A percentile compares a stretch with the other conserved stretches of the same genome.
Conservation (phyloP, 2,113 vertebrate genomes). For the Candoia aspera region DNA sequence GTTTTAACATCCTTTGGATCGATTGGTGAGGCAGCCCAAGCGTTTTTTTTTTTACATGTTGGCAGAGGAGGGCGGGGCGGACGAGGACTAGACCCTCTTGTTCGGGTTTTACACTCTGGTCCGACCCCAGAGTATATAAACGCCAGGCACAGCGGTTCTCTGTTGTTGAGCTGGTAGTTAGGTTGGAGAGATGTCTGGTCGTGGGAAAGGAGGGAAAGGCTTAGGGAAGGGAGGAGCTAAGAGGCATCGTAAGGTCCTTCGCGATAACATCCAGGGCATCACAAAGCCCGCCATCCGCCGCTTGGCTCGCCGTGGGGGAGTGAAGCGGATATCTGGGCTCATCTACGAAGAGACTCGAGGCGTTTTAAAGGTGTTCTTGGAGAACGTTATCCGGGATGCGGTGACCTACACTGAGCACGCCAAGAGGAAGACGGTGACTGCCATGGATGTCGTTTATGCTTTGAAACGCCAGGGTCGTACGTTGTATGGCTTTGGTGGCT, state of each 20-base stretch:
- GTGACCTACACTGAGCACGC: neutral
- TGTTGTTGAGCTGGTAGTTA: too few species aligned
- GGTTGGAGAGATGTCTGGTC: rapidly evolving
- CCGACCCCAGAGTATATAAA: neutral
- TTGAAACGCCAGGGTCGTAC: neutral
- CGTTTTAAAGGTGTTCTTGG: neutral
- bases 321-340: neutral
- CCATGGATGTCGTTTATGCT: neutral
- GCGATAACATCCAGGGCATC: neutral
- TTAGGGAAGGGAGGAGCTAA: neutral
- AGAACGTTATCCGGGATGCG: neutral
- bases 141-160: rapidly evolving
- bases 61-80: rapidly evolving
- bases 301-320: neutral
- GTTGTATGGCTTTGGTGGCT: neutral
- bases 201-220: neutral
- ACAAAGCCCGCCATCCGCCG: neutral
- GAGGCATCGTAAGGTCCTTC: neutral
- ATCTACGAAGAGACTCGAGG: neutral
- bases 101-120: neutral
- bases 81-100: neutral
- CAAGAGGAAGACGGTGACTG: neutral
- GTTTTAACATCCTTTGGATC: neutral
- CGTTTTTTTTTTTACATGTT: neutral
- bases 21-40: neutral